These are phyloP conservation scores for Chionodraco myersi DNA, from an alignment of 2,113 vertebrate species.

Conservation along the genomic window DNA sequence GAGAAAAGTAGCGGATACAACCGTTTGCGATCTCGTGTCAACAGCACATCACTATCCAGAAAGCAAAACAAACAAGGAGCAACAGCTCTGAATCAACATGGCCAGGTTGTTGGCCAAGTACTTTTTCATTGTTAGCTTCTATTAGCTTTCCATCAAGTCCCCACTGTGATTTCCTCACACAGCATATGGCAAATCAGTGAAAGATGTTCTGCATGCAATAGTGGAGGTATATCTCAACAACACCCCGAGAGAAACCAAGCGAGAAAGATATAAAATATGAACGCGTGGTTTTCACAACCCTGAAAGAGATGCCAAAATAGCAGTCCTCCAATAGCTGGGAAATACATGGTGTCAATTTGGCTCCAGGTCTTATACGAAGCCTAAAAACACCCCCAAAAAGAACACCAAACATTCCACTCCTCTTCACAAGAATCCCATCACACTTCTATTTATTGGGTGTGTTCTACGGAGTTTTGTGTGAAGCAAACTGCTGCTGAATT, in stretches of 20 bases:
- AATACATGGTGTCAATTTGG: neutral
- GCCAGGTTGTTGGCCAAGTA: neutral
- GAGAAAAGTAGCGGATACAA: no score
- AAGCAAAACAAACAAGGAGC: neutral
- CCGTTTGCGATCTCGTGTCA: no score
- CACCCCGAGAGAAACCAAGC: neutral
- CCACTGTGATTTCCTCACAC: slow-evolving; percentile 4
- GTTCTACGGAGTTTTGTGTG: neutral
- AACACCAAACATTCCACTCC: no score
- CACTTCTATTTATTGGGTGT: neutral
- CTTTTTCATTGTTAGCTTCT: slow-evolving; percentile 16
- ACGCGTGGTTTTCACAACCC: neutral
- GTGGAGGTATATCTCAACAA: slow-evolving; percentile 8
- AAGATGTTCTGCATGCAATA: neutral
- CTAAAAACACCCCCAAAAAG: neutral
- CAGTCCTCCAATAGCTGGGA: neutral
- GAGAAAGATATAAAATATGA: slow-evolving; percentile 8
- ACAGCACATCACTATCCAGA: neutral
- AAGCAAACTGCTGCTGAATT: neutral
- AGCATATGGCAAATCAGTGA: slow-evolving; percentile 54
- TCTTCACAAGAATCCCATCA: neutral
- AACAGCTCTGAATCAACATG: neutral
- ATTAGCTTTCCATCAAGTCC: slow-evolving; percentile 14
- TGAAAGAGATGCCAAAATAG: neutral
- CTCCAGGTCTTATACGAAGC: neutral